These are phyloP conservation scores for Ramphastos sulfuratus DNA, from an alignment of 2,113 vertebrate genomes.

Conservation along the genomic window DNA sequence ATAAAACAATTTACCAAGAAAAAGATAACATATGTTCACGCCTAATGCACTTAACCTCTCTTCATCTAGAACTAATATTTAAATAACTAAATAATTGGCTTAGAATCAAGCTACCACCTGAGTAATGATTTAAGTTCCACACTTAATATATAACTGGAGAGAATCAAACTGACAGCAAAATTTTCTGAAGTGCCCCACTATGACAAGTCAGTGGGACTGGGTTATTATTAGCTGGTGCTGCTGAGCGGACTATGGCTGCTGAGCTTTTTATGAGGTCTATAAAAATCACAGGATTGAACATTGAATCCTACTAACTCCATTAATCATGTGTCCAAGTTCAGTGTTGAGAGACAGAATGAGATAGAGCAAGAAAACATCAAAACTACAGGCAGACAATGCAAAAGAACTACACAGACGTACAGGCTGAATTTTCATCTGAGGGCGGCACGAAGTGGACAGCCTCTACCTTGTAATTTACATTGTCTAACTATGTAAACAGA, in stretches of 20 bases:
- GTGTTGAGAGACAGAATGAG: background rate
- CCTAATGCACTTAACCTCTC: background rate
- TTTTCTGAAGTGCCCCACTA: background rate
- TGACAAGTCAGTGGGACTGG: background rate
- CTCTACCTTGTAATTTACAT: background rate
- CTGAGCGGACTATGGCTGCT: background rate
- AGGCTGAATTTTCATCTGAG: background rate
- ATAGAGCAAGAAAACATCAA: background rate
- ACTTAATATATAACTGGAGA: background rate
- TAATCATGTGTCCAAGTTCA: background rate
- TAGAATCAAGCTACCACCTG: background rate
- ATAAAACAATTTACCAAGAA: background rate
- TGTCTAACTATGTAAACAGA: background rate
- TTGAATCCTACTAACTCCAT: background rate
- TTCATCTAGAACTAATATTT: constrained; percentile 1
- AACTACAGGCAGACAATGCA: background rate
- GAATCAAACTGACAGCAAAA: background rate
- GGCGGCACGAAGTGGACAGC: background rate
- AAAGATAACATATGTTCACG: background rate
- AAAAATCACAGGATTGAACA: background rate
- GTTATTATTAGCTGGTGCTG: background rate
- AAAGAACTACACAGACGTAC: background rate
- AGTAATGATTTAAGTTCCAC: constrained; percentile 6
- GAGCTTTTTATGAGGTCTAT: background rate
- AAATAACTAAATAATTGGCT: constrained; percentile 15